phyloP scores from a whole-genome alignment of 2,113 vertebrate genomes.

The Cottus gobio region DNA sequence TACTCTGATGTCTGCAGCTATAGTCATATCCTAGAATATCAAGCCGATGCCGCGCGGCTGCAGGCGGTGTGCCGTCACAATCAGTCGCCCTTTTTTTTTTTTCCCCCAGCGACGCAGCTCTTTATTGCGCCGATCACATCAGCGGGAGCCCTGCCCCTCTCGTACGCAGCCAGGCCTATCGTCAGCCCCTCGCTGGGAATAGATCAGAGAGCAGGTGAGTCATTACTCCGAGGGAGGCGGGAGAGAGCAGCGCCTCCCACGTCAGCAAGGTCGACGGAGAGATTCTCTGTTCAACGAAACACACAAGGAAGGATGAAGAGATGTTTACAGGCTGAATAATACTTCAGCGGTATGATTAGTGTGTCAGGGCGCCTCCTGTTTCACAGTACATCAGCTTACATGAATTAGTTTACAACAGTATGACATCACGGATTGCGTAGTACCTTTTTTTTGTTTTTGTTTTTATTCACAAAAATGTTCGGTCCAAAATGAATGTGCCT shows the following conservation, averaged over 20 bases:
- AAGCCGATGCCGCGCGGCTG: slow-evolving; percentile 1
- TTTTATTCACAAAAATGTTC: slow-evolving; percentile 44
- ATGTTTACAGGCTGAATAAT: slow-evolving; percentile 1
- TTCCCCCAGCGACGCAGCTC: slow-evolving; percentile 24
- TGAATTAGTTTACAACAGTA: slow-evolving; percentile 1
- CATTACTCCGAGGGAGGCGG: slow-evolving; percentile 64
- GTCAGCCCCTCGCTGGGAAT: slow-evolving; percentile 66
- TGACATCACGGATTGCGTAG: not conserved
- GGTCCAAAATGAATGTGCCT: slow-evolving; percentile 27
- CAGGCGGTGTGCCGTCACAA: slow-evolving; percentile 12
- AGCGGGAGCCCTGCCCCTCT: slow-evolving; percentile 32
- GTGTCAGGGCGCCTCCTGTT: not conserved
- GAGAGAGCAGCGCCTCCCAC: slow-evolving; percentile 50
- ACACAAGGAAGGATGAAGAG: slow-evolving; percentile 12
- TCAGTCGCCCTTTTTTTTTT: slow-evolving; percentile 12
- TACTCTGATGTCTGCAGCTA: slow-evolving; percentile 5
- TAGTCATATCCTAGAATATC: slow-evolving; percentile 13
- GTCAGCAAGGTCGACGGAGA: slow-evolving; percentile 65
- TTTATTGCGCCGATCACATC: slow-evolving; percentile 68
- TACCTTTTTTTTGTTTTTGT: not conserved
- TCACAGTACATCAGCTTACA: not conserved
- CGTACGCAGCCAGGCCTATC: slow-evolving; percentile 56
- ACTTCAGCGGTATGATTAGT: slow-evolving; percentile 20
- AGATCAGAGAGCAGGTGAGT: slow-evolving; percentile 81
- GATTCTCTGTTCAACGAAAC: slow-evolving; percentile 28